These are phyloP conservation scores for Eulacestoma nigropectus DNA, from an alignment of 2,113 vertebrate genomes.

Conservation along the genomic window DNA sequence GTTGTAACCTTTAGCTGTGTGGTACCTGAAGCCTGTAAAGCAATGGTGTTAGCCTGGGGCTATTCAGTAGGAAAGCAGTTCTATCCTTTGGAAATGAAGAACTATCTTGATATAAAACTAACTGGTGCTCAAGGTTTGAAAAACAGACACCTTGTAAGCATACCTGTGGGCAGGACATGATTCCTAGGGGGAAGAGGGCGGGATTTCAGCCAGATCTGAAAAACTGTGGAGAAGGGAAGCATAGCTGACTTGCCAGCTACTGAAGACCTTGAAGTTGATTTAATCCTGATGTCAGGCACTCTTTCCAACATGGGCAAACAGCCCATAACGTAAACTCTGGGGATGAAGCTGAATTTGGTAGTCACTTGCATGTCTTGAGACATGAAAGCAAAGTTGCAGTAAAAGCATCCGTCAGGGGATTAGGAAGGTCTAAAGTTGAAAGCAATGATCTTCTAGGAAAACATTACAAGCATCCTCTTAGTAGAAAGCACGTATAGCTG, in stretches of 20 bases:
- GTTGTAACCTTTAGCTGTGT: not conserved
- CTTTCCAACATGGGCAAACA: constrained; percentile 26
- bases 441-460: constrained; percentile 42
- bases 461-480: not conserved
- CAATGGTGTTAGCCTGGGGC: not conserved
- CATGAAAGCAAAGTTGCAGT: constrained; percentile 63
- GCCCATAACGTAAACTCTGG: constrained; percentile 48
- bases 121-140: not conserved
- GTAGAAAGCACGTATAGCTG: not conserved
- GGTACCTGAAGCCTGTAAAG: not conserved
- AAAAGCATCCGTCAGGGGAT: constrained; percentile 61
- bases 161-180: not conserved
- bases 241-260: not conserved
- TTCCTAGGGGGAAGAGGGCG: not conserved
- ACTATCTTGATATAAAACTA: not conserved
- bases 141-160: not conserved
- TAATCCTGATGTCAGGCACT: constrained; percentile 33
- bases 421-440: constrained; percentile 71
- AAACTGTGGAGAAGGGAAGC: not conserved
- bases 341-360: constrained; percentile 18
- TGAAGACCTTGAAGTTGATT: constrained; percentile 17
- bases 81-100: not conserved
- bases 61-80: not conserved
- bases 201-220: not conserved
- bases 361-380: constrained; percentile 44